Base-by-base conservation (phyloP, 2,113 vertebrate genomes). In the Tylochromis polylepis region DNA sequence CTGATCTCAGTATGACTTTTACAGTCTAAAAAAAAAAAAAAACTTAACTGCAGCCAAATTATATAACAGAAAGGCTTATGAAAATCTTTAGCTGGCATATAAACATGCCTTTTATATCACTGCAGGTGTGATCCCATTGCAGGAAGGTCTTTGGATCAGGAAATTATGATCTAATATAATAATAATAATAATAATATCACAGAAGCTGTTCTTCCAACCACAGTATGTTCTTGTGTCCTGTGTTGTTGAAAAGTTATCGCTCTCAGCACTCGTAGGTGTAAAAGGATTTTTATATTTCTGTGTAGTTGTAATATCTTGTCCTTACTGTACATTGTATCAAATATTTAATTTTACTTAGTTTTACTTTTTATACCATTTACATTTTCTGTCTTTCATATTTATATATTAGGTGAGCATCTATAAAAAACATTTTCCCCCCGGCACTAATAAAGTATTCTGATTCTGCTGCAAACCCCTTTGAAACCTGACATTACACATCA, bases 191-290 rank as follows among this genome's bases (percentile, higher is more conserved):
- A 65, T 65, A 22, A 0, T 38, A 38, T 65, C 31, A n/a, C 60
- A 36, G 60, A 0, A 36, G 0, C n/a, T 18, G 11, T 36, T 65
- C 20, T 62, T 65, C 31, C 60, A 65, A 38, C 11, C 34, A 65
- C 34, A 65, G 34, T 14, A 38, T 65, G 38, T 65, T 65, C 60
- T 65, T 65, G 0, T 38, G 34, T 22, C 60, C 6, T 38, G 60
- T 38, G 60, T 38, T 38, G 60, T 65, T 65, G 62, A 41, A 41
- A 67, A 67, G 34, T 67, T 11, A 41, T 41, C 11, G 1, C 36
- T 67, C 11, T 67, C 11, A 67, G n/a, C 36, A 41, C 0, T 67
- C 0, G 4, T 41, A 15, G 36, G 36, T 15, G 2, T 67, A 67
- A 41, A 4, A 67, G 20, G 22, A 41, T 38, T 22, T 67, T 22